These are phyloP conservation scores for Psephotus haematonotus DNA, from an alignment of 2,113 vertebrate species.

Conservation along the genomic window DNA sequence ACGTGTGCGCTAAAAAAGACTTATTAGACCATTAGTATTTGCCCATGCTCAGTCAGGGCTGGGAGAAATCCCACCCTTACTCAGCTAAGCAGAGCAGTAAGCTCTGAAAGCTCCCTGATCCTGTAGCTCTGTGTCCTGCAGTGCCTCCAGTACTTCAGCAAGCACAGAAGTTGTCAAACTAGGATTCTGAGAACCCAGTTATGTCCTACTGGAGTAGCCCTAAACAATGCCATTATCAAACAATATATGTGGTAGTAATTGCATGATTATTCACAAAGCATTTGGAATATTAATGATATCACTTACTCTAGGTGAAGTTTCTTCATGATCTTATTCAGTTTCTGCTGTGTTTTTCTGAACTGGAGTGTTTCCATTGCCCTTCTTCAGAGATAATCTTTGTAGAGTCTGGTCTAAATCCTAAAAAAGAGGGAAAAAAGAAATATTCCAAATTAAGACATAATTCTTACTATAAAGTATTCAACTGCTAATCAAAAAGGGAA, in stretches of 20 bases:
- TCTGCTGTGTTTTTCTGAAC: neutral
- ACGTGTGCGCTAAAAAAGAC: no score
- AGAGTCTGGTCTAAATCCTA: neutral
- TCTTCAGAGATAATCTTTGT: neutral
- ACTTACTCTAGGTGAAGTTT: neutral
- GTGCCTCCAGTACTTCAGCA: neutral
- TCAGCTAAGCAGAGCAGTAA: neutral
- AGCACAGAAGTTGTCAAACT: neutral
- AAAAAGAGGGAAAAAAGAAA: neutral
- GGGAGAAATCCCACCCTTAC: neutral
- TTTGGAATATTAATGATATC: neutral
- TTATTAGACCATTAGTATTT: neutral
- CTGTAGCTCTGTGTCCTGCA: neutral
- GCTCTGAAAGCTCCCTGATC: neutral
- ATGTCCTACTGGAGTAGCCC: neutral
- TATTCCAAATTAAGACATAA: neutral
- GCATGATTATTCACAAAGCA: neutral
- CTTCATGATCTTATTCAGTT: neutral
- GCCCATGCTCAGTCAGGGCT: neutral
- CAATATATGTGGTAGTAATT: neutral
- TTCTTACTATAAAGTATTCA: neutral
- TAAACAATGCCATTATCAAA: neutral
- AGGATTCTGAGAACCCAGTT: neutral
- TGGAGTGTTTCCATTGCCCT: neutral
- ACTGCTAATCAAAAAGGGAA: neutral